Conservation (phyloP, 2,888 invertebrate genomes). For the Digitonthophagus gazella region DNA sequence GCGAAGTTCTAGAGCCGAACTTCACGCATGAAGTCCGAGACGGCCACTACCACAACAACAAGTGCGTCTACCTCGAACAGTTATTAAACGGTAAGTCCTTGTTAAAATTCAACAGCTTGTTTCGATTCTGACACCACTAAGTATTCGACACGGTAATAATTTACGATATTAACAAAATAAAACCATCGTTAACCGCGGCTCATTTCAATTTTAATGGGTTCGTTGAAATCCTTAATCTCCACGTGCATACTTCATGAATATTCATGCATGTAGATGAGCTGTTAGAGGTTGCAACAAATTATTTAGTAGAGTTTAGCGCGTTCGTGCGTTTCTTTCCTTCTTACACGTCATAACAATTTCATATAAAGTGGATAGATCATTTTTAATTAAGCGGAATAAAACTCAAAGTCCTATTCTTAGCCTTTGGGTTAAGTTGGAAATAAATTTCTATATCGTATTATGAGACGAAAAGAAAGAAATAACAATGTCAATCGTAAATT, state of each 20-base stretch:
- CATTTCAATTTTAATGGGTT: not conserved
- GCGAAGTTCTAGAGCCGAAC: slow-evolving; percentile 49
- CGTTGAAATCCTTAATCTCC: not conserved
- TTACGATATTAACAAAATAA: not conserved
- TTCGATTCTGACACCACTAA: not conserved
- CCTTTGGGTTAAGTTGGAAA: no score
- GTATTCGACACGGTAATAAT: not conserved
- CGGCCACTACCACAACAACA: slow-evolving; percentile 54
- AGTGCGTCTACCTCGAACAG: slow-evolving; percentile 59
- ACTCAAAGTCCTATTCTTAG: no score
- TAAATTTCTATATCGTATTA: no score
- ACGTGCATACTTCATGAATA: not conserved
- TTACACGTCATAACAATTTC: no score
- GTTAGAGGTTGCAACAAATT: not conserved
- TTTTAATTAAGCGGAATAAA: no score
- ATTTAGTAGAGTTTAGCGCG: not conserved
- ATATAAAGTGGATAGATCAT: no score
- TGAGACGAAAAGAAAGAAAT: no score
- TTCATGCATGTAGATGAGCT: not conserved
- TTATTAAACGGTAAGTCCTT: slow-evolving; percentile 53
- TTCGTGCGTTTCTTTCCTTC: no score
- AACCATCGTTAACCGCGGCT: not conserved
- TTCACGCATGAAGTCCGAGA: slow-evolving; percentile 48
- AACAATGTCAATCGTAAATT: no score
- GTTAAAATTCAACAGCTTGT: not conserved